Conservation (phyloP, 2,888 invertebrate genomes). For the Salticus scenicus region DNA sequence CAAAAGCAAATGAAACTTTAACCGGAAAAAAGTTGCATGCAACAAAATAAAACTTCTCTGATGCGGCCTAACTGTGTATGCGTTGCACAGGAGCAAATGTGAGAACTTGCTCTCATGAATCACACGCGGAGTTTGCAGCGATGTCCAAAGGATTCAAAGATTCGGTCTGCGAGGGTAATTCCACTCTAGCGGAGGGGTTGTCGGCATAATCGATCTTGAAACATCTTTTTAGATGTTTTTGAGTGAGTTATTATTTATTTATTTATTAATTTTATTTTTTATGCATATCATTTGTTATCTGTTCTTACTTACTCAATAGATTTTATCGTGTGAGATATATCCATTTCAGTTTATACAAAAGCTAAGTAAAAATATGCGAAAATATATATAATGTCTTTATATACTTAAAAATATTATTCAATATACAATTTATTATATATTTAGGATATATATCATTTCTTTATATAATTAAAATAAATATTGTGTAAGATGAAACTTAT, state of each 20-base stretch:
- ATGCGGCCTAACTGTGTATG: not conserved
- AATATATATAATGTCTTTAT: too few species aligned
- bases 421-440: too few species aligned
- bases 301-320: too few species aligned
- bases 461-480: too few species aligned
- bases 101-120: not conserved
- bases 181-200: not conserved
- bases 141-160: not conserved
- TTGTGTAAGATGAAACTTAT: too few species aligned
- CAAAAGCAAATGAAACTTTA: not conserved
- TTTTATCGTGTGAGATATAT: too few species aligned
- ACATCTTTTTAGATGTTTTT: not conserved
- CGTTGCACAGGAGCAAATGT: not conserved
- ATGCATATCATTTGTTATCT: too few species aligned
- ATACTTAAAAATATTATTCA: too few species aligned
- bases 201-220: conserved; percentile 6
- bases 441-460: too few species aligned
- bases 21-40: not conserved
- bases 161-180: not conserved
- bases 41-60: not conserved
- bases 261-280: too few species aligned
- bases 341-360: too few species aligned
- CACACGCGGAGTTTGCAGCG: conserved; percentile 9
- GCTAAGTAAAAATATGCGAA: too few species aligned
- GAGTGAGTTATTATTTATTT: not conserved